phyloP scores from a whole-genome alignment of 2,888 invertebrate genomes.

The Ectemnius lituratus region DNA sequence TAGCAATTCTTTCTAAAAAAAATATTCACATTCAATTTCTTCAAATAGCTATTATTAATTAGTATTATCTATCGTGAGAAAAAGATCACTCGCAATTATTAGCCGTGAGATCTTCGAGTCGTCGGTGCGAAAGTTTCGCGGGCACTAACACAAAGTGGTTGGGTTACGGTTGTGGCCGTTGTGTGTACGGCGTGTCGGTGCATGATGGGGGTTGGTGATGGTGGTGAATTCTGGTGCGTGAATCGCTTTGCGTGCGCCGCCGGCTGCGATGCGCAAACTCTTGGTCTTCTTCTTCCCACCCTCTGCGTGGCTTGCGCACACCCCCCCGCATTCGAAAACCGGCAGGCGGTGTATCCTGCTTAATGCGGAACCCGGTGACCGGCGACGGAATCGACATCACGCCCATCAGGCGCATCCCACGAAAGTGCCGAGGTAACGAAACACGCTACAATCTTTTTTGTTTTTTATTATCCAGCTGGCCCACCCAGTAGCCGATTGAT shows the following conservation, averaged over 20 bases:
- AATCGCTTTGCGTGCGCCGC: slow-evolving; percentile 49
- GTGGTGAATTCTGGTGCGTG: slow-evolving; percentile 53
- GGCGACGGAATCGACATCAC: slow-evolving; percentile 81
- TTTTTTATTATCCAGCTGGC: too few relatives aligned
- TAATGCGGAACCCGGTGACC: slow-evolving; percentile 83
- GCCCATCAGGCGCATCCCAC: slow-evolving; percentile 77
- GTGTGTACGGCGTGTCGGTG: slow-evolving; percentile 56
- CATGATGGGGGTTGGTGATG: slow-evolving; percentile 64
- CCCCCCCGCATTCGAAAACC: slow-evolving; percentile 41
- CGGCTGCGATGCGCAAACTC: slow-evolving; percentile 54
- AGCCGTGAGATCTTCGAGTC: slow-evolving; percentile 20
- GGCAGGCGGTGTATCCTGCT: slow-evolving; percentile 75
- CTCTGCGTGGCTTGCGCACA: slow-evolving; percentile 47
- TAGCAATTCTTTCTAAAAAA: too few relatives aligned
- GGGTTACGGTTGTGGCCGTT: slow-evolving; percentile 57
- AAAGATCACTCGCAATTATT: too few relatives aligned
- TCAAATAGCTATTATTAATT: too few relatives aligned
- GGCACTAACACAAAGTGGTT: slow-evolving; percentile 56
- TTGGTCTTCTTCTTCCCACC: slow-evolving; percentile 14
- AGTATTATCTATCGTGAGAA: too few relatives aligned
- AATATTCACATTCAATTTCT: too few relatives aligned
- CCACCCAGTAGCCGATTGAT: too few relatives aligned
- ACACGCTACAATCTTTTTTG: background rate
- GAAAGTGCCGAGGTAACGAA: slow-evolving; percentile 76
- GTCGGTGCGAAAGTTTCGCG: slow-evolving; percentile 42